Evolutionary conservation across 2,888 invertebrate species (phyloP).

Genomic region (Diarsia dahlii): DNA sequence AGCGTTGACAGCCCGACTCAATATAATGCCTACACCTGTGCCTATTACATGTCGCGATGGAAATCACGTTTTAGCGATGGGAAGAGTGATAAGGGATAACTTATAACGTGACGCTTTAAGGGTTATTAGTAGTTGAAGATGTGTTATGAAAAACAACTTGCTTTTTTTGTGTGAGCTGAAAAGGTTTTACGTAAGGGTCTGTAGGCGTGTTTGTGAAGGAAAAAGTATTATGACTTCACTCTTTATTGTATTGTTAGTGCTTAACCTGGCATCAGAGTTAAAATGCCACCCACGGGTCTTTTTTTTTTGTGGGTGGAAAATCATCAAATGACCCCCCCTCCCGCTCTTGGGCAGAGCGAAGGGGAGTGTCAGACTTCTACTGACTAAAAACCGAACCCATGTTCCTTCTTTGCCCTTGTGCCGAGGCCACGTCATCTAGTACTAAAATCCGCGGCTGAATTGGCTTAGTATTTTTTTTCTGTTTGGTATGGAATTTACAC

Average conservation of each 20-base stretch:
- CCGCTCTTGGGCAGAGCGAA: no score
- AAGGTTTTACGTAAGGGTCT: constrained; percentile 5
- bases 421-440: no score
- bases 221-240: background rate
- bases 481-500: background rate
- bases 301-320: no score
- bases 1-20: constrained; percentile 74
- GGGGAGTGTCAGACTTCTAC: no score
- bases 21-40: constrained; percentile 68
- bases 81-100: constrained; percentile 49
- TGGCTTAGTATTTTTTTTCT: no score
- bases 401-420: no score
- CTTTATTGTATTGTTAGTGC: no score
- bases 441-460: no score
- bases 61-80: constrained; percentile 53
- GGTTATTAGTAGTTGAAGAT: constrained; percentile 45
- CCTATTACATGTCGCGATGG: constrained; percentile 64
- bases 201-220: background rate
- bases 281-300: no score
- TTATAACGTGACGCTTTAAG: constrained; percentile 34
- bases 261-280: no score
- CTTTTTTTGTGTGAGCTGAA: constrained; percentile 14
- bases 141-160: constrained; percentile 27
- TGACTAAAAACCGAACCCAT: no score
- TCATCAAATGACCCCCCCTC: no score